Evolutionary conservation across 2,797 vertebrate species (phyloP).

Genomic region (Octomys mimax): DNA sequence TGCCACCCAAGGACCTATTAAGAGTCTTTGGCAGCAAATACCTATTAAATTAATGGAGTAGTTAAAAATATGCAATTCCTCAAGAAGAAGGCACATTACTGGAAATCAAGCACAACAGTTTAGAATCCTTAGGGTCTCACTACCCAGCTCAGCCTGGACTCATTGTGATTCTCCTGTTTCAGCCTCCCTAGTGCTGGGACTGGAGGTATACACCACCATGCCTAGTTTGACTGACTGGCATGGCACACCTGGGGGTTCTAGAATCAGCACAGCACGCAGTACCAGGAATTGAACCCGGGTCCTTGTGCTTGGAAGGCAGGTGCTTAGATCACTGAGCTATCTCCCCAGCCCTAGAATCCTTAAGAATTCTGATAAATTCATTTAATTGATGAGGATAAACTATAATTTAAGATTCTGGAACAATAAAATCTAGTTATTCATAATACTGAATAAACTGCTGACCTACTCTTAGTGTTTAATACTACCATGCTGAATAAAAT

Average conservation of each 20-base stretch:
- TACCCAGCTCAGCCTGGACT: no score
- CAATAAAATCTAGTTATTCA: constrained; percentile 20
- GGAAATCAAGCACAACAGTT: constrained; percentile 33
- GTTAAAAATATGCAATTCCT: neutral
- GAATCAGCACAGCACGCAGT: no score
- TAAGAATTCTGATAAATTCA: neutral
- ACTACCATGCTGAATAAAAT: neutral
- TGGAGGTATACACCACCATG: no score
- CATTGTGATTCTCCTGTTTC: no score
- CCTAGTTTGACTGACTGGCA: no score
- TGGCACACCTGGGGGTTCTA: no score
- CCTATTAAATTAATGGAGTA: neutral
- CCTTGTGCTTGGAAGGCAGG: no score
- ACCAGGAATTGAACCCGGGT: no score
- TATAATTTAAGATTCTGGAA: neutral
- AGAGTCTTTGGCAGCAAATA: constrained; percentile 18
- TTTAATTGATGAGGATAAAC: neutral
- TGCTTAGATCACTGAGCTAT: no score
- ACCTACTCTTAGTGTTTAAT: neutral
- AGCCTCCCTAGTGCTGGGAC: no score
- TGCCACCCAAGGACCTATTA: neutral
- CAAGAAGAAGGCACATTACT: constrained; percentile 52
- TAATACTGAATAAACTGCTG: neutral
- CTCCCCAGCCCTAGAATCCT: neutral
- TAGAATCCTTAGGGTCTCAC: neutral